Evolutionary conservation across 2,113 vertebrate species (phyloP).

Genomic region (Plecotus auritus): DNA sequence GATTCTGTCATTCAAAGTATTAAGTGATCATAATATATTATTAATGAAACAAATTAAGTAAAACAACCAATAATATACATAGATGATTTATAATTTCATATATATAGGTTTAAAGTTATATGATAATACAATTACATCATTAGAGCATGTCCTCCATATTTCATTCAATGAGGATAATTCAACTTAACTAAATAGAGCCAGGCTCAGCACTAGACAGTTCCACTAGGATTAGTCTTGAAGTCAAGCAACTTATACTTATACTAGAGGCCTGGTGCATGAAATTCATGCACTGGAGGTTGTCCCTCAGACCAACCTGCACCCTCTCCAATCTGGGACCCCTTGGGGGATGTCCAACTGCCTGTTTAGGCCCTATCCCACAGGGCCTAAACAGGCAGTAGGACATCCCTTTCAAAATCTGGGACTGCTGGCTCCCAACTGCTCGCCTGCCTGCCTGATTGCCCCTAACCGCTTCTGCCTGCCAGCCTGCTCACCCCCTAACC

Average conservation of each 20-base stretch:
- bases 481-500: too few species aligned
- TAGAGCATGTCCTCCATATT: neutral
- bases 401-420: too few species aligned
- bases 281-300: too few species aligned
- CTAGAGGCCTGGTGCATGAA: too few species aligned
- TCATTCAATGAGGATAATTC: neutral
- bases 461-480: too few species aligned
- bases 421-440: too few species aligned
- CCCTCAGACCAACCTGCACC: too few species aligned
- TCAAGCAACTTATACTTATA: neutral
- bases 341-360: too few species aligned
- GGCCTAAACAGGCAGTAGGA: too few species aligned
- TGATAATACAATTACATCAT: neutral
- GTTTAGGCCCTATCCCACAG: too few species aligned
- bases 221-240: neutral
- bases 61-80: neutral
- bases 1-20: neutral
- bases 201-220: neutral
- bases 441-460: too few species aligned
- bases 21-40: neutral
- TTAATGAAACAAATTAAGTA: neutral
- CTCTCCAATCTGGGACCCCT: too few species aligned
- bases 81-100: conserved; percentile 1
- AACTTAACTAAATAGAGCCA: neutral
- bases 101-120: conserved; percentile 1